A percentile compares a stretch with the other conserved stretches of the same genome.
phyloP scores from a whole-genome alignment of 2,888 invertebrate genomes.

The Ophion ellenae region DNA sequence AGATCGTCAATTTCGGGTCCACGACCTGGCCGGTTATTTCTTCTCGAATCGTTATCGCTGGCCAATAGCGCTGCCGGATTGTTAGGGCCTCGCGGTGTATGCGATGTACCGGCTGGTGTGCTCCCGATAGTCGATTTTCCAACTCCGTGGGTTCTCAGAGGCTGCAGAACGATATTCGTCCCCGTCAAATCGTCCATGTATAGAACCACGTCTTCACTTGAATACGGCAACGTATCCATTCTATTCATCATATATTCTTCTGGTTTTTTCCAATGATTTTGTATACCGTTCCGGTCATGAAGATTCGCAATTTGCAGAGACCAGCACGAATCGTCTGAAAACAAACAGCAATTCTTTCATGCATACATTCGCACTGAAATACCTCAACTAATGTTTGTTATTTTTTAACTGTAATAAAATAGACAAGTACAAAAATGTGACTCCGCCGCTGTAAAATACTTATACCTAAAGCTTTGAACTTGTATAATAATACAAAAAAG shows the following conservation, averaged over 20 bases:
- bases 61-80: conserved; percentile 83
- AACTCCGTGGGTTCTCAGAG: conserved; percentile 23
- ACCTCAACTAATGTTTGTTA: background rate
- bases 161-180: conserved; percentile 56
- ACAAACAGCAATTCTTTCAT: background rate
- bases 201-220: conserved; percentile 70
- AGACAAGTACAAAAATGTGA: background rate
- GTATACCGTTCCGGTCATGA: background rate
- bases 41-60: conserved; percentile 80
- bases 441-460: background rate
- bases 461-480: too few species aligned
- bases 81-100: conserved; percentile 8
- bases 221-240: conserved; percentile 41
- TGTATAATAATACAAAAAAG: background rate
- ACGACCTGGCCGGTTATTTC: conserved; percentile 84
- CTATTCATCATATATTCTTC: conserved; percentile 48
- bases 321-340: background rate
- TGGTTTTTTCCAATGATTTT: background rate
- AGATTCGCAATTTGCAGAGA: conserved; percentile 1
- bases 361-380: background rate
- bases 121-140: background rate
- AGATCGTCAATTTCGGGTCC: conserved; percentile 87
- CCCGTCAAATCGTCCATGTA: conserved; percentile 75
- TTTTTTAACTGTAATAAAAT: background rate
- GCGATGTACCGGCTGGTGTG: background rate